These are phyloP conservation scores for Pteronura brasiliensis DNA, from an alignment of 2,113 vertebrate genomes.

Conservation along the genomic window DNA sequence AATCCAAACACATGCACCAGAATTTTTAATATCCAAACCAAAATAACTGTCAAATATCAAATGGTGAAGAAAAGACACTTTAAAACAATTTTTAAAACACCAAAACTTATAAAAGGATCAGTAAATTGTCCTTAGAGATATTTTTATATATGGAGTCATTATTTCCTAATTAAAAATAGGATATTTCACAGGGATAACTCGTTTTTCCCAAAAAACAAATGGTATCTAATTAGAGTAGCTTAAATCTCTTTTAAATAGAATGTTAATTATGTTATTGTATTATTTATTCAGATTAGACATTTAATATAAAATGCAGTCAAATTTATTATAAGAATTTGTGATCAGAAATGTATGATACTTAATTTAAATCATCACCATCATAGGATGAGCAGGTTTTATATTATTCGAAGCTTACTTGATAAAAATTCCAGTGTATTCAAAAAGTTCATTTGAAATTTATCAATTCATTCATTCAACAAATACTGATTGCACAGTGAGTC, in stretches of 20 bases:
- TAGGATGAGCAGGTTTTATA: neutral
- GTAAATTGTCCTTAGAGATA: neutral
- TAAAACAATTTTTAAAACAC: neutral
- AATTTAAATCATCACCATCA: neutral
- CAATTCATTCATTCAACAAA: neutral
- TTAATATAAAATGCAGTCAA: neutral
- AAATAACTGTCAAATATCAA: neutral
- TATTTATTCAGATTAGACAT: neutral
- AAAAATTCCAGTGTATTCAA: neutral
- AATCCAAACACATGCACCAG: neutral
- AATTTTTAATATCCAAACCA: neutral
- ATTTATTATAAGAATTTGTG: neutral
- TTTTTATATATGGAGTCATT: neutral
- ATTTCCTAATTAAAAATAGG: neutral
- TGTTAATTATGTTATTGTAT: neutral
- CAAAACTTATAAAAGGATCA: neutral
- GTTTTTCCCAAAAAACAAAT: neutral
- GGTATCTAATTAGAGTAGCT: neutral
- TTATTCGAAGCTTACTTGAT: neutral
- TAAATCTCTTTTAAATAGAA: neutral
- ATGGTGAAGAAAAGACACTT: neutral
- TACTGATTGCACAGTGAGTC: neutral
- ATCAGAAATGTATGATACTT: neutral
- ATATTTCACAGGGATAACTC: neutral
- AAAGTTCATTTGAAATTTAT: neutral